Conservation (phyloP, 2,888 invertebrate species). For the Sialis fuliginosa region DNA sequence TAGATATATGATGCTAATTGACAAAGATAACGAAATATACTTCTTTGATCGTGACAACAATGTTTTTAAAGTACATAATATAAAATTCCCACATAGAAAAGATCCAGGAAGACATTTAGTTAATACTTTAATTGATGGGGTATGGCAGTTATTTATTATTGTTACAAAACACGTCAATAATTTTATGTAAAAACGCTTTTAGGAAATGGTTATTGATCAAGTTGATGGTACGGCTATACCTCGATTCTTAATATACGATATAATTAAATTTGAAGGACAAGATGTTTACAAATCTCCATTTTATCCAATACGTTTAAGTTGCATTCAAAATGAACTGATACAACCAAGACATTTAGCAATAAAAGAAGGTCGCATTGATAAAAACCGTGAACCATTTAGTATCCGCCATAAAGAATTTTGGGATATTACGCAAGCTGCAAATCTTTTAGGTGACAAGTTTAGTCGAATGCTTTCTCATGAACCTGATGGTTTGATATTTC, state of each 20-base stretch:
- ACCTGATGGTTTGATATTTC: conserved; percentile 96
- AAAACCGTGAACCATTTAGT: conserved; percentile 72
- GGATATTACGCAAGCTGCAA: conserved; percentile 54
- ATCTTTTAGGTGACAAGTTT: conserved; percentile 69
- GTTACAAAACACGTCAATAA: background rate
- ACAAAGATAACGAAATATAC: conserved; percentile 68
- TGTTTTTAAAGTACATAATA: conserved; percentile 65
- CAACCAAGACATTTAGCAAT: conserved; percentile 60
- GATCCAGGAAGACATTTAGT: conserved; percentile 50
- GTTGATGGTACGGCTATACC: conserved; percentile 58
- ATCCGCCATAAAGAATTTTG: conserved; percentile 84
- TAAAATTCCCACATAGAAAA: conserved; percentile 64
- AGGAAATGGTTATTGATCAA: conserved; percentile 96
- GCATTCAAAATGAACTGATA: conserved; percentile 58
- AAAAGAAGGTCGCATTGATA: conserved; percentile 52
- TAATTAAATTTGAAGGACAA: conserved; percentile 63
- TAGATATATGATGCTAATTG: conserved; percentile 93
- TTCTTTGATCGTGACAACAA: conserved; percentile 93
- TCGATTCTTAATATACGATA: conserved; percentile 88
- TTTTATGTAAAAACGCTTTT: conserved; percentile 15
- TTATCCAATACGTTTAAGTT: conserved; percentile 51
- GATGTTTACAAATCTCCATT: conserved; percentile 66
- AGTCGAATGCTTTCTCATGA: conserved; percentile 73
- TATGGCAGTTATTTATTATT: conserved; percentile 28
- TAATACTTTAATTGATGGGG: conserved; percentile 83